Percentiles rank a stretch among this genome's conserved stretches.
phyloP scores from a whole-genome alignment of 2,113 vertebrate species.

The Anarrhichthys ocellatus region DNA sequence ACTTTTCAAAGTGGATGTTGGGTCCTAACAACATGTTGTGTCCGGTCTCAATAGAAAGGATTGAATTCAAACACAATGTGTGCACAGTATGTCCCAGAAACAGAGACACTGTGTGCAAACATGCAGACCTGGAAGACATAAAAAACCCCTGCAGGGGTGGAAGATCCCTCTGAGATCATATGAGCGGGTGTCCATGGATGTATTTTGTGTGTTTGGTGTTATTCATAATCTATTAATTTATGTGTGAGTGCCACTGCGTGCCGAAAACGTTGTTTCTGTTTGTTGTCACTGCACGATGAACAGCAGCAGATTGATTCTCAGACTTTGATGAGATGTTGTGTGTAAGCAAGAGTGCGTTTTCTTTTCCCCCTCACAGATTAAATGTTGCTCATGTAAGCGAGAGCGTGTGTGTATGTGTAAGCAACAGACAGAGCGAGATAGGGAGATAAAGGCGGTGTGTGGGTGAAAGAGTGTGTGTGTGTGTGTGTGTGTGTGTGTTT shows the following conservation, averaged over 20 bases:
- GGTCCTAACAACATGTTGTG: background rate
- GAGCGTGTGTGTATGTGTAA: conserved; percentile 48
- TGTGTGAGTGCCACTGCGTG: background rate
- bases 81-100: background rate
- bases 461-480: conserved; percentile 15
- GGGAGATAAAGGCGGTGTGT: conserved; percentile 30
- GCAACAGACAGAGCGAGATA: conserved; percentile 27
- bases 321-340: conserved; percentile 30
- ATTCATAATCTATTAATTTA: background rate
- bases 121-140: background rate
- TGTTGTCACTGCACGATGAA: background rate
- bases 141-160: conserved; percentile 12
- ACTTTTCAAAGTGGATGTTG: too few species aligned
- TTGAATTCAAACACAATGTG: background rate
- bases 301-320: background rate
- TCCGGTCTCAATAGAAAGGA: background rate
- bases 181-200: background rate
- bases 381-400: conserved; percentile 47
- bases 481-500: conserved; percentile 31
- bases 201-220: conserved; percentile 7
- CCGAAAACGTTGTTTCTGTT: background rate
- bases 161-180: conserved; percentile 27
- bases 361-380: conserved; percentile 3
- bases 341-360: conserved; percentile 29
- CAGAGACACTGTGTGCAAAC: conserved; percentile 16